Base-by-base conservation (phyloP, 2,888 invertebrate genomes). In the Phanerotoma sp. region DNA sequence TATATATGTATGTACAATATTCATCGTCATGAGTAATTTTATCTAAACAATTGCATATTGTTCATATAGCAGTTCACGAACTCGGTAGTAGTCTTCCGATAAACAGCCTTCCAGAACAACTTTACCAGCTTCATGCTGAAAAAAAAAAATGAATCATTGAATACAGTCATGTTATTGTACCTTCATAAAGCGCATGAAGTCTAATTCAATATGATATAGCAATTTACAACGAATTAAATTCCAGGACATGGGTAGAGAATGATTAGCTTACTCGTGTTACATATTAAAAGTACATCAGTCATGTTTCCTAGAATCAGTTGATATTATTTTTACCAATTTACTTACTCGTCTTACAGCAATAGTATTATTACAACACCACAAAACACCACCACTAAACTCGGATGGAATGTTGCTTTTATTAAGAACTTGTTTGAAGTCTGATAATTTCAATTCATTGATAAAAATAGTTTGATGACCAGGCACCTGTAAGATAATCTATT, bases 61-160 rank as follows among this genome's bases (percentile, higher is more conserved):
- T 61, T 93, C 90, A 74, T 99, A 99, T 25, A 99, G 80, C 32
- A 97, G 79, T 66, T 94, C 92, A 54, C 96, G 83, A 42, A 99
- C 90, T 82, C 86, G 89, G 79, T 91, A 99, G 78, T 96, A 99
- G 65, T 98, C 96, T 68, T 96, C 94, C 6, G 94, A 93, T 1
- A 96, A 79, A 53, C 92, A 90, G 0, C 99, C 98, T 79, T 99
- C 98, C 56, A 99, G 79, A 30, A 93, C 89, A 33, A 99, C 91
- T 71, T 89, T 87, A 0, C 97, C 97, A 49, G 90, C 87, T 69
- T 97, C 96, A 78, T 92, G 87, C 89, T 93, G 78, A 25, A 25
- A 25, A 18, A 69, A 64, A 67, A 63, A 61, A 41, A 55, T 28
- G 25, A 48, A 53, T 3, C 56, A 38, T 37, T 40, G 33, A 33